Percentiles rank a stretch among this genome's conserved stretches.
These are phyloP conservation scores for Stercorarius parasiticus DNA, from an alignment of 2,113 vertebrate species.

Conservation along the genomic window DNA sequence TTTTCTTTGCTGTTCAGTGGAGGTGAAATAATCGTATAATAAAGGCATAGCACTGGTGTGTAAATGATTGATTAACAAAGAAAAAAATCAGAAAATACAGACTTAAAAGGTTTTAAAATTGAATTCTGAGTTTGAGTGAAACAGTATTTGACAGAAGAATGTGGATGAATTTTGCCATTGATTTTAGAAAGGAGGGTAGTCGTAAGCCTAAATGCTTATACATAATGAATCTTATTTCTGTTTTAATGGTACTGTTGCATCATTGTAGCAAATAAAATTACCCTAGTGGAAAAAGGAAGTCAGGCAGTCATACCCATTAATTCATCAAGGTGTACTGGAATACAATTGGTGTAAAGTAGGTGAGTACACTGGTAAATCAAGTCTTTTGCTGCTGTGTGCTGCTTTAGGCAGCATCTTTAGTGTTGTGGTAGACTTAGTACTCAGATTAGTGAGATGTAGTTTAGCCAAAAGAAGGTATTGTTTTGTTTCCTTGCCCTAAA, in stretches of 20 bases:
- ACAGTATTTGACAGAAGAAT: neutral
- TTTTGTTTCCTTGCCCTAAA: neutral
- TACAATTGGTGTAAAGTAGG: neutral
- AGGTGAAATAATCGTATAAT: slow-evolving; percentile 33
- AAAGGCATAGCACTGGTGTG: neutral
- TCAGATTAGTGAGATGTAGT: neutral
- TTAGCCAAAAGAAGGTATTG: neutral
- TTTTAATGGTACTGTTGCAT: neutral
- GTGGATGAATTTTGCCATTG: neutral
- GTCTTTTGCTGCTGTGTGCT: too few relatives aligned
- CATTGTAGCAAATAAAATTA: neutral
- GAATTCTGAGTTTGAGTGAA: neutral
- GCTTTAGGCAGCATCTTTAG: neutral
- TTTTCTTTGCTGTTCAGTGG: slow-evolving; percentile 5
- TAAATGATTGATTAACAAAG: slow-evolving; percentile 3
- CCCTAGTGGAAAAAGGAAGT: neutral
- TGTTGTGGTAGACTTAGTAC: neutral
- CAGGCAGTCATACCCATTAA: neutral
- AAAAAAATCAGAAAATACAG: neutral
- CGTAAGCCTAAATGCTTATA: neutral
- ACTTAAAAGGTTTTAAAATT: neutral
- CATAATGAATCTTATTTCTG: neutral
- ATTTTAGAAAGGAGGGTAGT: neutral
- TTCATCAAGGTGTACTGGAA: neutral
- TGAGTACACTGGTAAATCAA: neutral